These are phyloP conservation scores for Drosophila prosaltans DNA, from an alignment of 1,140 invertebrate genomes.

Conservation along the genomic window DNA sequence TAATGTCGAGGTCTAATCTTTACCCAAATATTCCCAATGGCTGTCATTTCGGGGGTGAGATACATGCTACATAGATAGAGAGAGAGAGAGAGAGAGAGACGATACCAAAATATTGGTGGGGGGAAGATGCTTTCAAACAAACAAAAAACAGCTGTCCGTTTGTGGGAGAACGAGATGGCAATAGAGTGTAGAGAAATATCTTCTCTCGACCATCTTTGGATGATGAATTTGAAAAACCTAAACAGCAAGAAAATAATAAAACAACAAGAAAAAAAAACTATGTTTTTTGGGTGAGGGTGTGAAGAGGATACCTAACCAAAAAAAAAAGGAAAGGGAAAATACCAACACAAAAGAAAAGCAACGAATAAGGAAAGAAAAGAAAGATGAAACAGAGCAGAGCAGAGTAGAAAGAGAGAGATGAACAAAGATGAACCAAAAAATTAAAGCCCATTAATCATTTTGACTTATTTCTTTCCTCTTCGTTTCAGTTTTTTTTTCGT, in stretches of 20 bases:
- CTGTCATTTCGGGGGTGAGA: constrained; percentile 5
- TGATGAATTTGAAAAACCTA: constrained; percentile 7
- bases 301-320: constrained; percentile 1
- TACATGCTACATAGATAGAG: neutral
- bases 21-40: constrained; percentile 4
- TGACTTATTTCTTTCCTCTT: constrained; percentile 82
- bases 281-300: neutral
- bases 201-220: constrained; percentile 3
- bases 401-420: neutral
- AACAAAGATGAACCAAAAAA: constrained; percentile 63
- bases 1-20: constrained; percentile 9
- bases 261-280: too few species aligned
- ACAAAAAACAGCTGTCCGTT: neutral
- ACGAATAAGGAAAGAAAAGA: constrained; percentile 9
- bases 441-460: constrained; percentile 82
- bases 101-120: neutral
- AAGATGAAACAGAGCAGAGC: constrained; percentile 19
- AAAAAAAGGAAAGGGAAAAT: constrained; percentile 8
- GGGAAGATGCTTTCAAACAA: neutral
- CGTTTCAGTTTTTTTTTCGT: constrained; percentile 10
- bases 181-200: constrained; percentile 12
- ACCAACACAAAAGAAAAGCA: constrained; percentile 10
- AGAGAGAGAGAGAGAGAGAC: too few species aligned
- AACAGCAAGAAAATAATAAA: neutral
- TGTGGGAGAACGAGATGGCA: neutral